These are phyloP conservation scores for Pecten maximus DNA, from an alignment of 2,888 invertebrate genomes.

Conservation along the genomic window DNA sequence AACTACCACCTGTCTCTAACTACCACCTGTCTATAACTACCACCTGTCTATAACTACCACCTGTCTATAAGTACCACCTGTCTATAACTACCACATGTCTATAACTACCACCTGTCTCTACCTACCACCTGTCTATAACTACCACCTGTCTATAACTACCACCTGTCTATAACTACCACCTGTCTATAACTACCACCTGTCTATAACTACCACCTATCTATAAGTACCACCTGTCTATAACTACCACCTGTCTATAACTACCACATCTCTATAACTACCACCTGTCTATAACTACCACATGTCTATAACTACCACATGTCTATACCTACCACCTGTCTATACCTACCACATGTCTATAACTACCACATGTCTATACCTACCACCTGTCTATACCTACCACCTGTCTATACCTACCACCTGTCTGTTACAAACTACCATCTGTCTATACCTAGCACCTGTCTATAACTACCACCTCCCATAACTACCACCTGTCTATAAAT, in stretches of 20 bases:
- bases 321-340: slow-evolving; percentile 2
- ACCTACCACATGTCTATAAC: slow-evolving; percentile 13
- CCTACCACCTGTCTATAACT: neutral
- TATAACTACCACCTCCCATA: too few relatives aligned
- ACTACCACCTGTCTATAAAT: neutral
- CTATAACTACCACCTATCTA: neutral
- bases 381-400: neutral
- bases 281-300: neutral
- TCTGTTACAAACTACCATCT: neutral
- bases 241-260: neutral
- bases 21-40: neutral
- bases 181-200: slow-evolving; percentile 15
- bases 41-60: too few relatives aligned
- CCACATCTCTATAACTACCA: neutral
- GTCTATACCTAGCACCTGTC: neutral
- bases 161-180: neutral
- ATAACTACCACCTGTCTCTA: neutral
- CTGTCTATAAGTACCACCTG: neutral
- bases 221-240: neutral
- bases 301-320: neutral
- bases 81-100: neutral
- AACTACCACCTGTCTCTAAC: too few relatives aligned
- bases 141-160: neutral
- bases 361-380: neutral
- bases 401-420: neutral